Evolutionary conservation across 2,797 vertebrate genomes (phyloP), one percentile per base, ranked within the genome.

Genomic region (Lepus oiostolus): DNA sequence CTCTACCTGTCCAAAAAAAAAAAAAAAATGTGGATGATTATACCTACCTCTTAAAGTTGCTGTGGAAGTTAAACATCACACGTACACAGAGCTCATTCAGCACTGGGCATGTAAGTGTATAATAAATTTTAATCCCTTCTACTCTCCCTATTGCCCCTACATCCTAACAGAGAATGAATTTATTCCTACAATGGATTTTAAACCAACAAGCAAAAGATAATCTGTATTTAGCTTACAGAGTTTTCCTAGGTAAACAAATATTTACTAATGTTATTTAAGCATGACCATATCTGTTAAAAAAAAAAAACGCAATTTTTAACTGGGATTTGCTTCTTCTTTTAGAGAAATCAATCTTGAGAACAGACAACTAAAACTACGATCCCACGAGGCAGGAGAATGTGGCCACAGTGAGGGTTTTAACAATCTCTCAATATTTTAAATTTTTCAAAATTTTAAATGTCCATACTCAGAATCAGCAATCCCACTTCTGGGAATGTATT

Each of bases 11-110:
- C 35, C 4, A 35, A 35, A 35, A 35, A 35, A 35, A 35, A 35
- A 35, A 35, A 32, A 32, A 35, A 35, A 35, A 35, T 35, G 24
- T 30, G 3, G n/a, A 70, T 50, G 22, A 87, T 28, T 70, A 86
- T 60, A 71, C 7, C 14, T 38, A 91, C 4, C 75, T 65, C 35
- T 93, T 70, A 52, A n/a, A 3, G 11, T 76, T 87, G 74, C 67
- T 77, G 13, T 82, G 77, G 90, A 90, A 94, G 90, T 38, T 83
- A 88, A 84, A 30, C 80, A 72, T 90, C 68, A 71, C 42, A 63
- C 7, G 76, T 24, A 88, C 2, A 60, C 17, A 35, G 85, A 76
- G 14, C 71, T 92, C 28, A 77, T 76, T 92, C 28, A 86, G 35
- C 28, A 85, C 50, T 3, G 1, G 32, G 10, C 62, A 94, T 28